phyloP scores from a whole-genome alignment of 2,797 vertebrate species.

The Microctenopoma stevenorrisi region DNA sequence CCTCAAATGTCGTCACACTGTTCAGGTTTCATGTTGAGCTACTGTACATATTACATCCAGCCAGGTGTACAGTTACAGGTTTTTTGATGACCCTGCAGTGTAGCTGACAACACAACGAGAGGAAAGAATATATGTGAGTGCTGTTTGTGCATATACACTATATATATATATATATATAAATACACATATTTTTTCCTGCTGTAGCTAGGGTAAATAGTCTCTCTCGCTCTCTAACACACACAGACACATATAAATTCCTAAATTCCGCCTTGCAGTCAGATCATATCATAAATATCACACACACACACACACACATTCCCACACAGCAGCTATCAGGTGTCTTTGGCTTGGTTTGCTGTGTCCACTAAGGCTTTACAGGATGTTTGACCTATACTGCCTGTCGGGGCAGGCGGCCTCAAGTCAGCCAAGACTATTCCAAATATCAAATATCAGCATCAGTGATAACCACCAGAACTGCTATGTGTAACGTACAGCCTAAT shows the following conservation, averaged over 20 bases:
- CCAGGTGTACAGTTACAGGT: constrained; percentile 62
- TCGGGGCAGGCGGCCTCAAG: constrained; percentile 36
- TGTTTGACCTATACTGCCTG: constrained; percentile 70
- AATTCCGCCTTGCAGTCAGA: constrained; percentile 59
- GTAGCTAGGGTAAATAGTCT: constrained; percentile 46
- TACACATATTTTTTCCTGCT: constrained; percentile 55
- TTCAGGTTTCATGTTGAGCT: constrained; percentile 57
- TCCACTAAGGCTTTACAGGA: constrained; percentile 77
- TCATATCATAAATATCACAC: constrained; percentile 65
- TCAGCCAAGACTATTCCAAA: constrained; percentile 66
- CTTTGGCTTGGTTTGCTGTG: constrained; percentile 61
- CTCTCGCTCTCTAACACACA: constrained; percentile 23
- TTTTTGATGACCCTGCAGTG: constrained; percentile 67
- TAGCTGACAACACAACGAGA: constrained; percentile 53
- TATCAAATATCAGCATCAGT: constrained; percentile 69
- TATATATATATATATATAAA: constrained; percentile 50
- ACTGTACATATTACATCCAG: constrained; percentile 40
- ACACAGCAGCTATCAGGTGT: constrained; percentile 57
- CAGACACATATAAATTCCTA: constrained; percentile 26
- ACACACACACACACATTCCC: constrained; percentile 57
- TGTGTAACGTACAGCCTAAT: constrained; percentile 11
- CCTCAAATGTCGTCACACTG: constrained; percentile 25
- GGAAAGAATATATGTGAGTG: constrained; percentile 46
- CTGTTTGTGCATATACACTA: too few species aligned
- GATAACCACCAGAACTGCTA: constrained; percentile 49